A percentile compares a stretch with the other conserved stretches of the same genome.
Conservation (phyloP, 2,888 invertebrate genomes). For the Atethmia centrago region DNA sequence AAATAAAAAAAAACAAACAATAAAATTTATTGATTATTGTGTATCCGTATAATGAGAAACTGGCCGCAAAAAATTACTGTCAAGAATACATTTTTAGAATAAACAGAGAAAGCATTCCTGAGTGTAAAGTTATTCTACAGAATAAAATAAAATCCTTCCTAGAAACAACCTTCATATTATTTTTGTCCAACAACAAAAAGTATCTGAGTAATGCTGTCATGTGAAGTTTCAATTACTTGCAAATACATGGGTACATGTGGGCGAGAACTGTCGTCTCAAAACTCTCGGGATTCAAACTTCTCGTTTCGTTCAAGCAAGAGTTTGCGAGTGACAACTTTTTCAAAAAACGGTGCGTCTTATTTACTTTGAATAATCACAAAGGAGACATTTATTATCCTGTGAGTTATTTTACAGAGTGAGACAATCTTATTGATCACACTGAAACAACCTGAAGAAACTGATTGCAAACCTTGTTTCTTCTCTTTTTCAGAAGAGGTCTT, state of each 20-base stretch:
- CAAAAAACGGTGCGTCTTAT: conserved; percentile 33
- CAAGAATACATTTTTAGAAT: neutral
- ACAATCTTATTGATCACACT: neutral
- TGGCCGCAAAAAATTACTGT: neutral
- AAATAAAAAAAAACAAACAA: too few species aligned
- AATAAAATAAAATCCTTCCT: conserved; percentile 5
- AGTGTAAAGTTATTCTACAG: neutral
- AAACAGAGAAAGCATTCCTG: neutral
- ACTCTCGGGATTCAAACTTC: conserved; percentile 55
- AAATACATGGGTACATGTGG: conserved; percentile 45
- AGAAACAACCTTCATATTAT: neutral
- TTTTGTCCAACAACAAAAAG: neutral
- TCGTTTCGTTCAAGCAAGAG: conserved; percentile 36
- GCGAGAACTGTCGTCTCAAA: conserved; percentile 39
- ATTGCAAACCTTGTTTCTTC: neutral
- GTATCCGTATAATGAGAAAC: neutral
- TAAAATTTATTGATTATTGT: too few species aligned
- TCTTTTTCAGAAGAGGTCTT: neutral
- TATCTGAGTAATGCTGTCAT: conserved; percentile 36
- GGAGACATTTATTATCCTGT: conserved; percentile 29
- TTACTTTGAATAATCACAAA: conserved; percentile 34
- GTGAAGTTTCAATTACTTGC: conserved; percentile 48
- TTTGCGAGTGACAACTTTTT: conserved; percentile 38
- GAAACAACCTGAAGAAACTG: neutral
- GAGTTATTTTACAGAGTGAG: neutral